phyloP scores from a whole-genome alignment of 64 coral and sea anemone species.

The Montipora sp. region DNA sequence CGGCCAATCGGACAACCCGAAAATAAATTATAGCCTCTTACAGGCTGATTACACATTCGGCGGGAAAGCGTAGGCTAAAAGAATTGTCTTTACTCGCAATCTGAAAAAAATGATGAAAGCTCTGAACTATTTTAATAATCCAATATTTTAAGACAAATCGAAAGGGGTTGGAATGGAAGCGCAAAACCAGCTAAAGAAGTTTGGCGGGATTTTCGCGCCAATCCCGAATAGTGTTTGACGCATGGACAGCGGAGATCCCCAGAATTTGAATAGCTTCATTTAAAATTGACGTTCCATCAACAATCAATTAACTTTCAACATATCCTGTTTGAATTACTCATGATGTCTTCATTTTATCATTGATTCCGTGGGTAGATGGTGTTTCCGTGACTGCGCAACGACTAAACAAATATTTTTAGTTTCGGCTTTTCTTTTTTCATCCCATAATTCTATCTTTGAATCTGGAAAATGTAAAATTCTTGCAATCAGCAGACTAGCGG shows the following conservation, averaged over 20 bases:
- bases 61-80: constrained; percentile 1
- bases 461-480: no score
- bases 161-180: not conserved
- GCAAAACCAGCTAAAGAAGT: constrained; percentile 8
- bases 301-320: not conserved
- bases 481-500: no score
- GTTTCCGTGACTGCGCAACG: constrained; percentile 38
- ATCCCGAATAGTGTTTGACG: constrained; percentile 19
- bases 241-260: constrained; percentile 54
- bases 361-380: not conserved
- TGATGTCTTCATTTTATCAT: not conserved
- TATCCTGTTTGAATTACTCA: not conserved
- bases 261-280: constrained; percentile 7
- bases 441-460: no score
- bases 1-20: constrained; percentile 30
- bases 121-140: constrained; percentile 4
- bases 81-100: not conserved
- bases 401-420: not conserved
- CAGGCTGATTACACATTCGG: constrained; percentile 39
- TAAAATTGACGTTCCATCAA: constrained; percentile 8
- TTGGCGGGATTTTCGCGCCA: constrained; percentile 46
- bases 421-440: no score
- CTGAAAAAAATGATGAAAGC: not conserved
- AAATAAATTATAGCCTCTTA: constrained; percentile 40
- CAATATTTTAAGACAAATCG: not conserved